Evolutionary conservation across 2,797 vertebrate species (phyloP).

Genomic region (Astyanax mexicanus): DNA sequence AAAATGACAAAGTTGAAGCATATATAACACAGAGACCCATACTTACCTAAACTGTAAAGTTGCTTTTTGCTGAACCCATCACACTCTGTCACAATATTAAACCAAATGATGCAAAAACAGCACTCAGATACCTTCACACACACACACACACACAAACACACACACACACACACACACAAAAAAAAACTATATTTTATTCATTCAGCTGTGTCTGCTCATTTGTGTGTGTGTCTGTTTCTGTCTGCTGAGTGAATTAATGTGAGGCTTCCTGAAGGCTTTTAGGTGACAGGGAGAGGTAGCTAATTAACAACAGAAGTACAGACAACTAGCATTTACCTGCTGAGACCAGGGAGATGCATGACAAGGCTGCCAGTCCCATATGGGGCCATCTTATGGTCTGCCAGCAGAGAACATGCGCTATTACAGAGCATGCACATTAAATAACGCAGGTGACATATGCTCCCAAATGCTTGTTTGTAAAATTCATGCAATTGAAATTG

Average conservation of each 20-base stretch:
- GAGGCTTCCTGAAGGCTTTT: conserved; percentile 48
- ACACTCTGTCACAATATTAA: too few relatives aligned
- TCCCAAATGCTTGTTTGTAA: conserved; percentile 27
- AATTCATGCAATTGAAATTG: conserved; percentile 27
- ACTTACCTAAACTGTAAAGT: too few relatives aligned
- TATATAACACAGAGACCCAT: too few relatives aligned
- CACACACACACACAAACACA: too few relatives aligned
- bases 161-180: too few relatives aligned
- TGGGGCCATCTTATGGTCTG: conserved; percentile 36
- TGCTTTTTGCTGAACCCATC: too few relatives aligned
- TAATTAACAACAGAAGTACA: conserved; percentile 67
- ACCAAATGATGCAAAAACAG: too few relatives aligned
- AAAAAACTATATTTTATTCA: conserved; percentile 29
- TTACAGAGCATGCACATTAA: conserved; percentile 36
- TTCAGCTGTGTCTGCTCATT: conserved; percentile 23
- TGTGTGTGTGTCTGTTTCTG: conserved; percentile 2
- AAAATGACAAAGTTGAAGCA: not conserved
- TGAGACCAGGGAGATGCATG: conserved; percentile 40
- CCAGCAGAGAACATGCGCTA: conserved; percentile 40
- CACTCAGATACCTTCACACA: not conserved
- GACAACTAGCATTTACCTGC: conserved; percentile 57
- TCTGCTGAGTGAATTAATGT: conserved; percentile 32
- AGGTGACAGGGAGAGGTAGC: conserved; percentile 60
- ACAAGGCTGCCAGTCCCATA: conserved; percentile 41
- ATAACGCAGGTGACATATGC: conserved; percentile 39